Conservation (phyloP, 2,888 invertebrate genomes). For the Acleris emargana region DNA sequence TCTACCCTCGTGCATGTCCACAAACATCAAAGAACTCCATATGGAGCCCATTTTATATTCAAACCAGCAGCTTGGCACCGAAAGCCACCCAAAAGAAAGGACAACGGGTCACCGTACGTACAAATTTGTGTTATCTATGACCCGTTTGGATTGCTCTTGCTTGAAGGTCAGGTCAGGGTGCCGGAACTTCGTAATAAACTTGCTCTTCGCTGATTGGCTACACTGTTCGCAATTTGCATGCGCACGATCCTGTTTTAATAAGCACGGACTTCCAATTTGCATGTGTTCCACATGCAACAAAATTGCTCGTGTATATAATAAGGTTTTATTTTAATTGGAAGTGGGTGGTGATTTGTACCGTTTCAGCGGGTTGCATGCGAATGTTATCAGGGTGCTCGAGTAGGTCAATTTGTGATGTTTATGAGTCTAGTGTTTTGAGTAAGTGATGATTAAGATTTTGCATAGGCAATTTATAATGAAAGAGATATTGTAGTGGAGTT, state of each 20-base stretch:
- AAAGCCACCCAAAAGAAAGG: too few relatives aligned
- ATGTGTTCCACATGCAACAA: neutral
- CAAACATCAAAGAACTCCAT: too few relatives aligned
- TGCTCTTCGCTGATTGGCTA: slow-evolving; percentile 8
- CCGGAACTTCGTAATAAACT: slow-evolving; percentile 9
- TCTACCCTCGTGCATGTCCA: too few relatives aligned
- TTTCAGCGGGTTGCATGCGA: neutral
- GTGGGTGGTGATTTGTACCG: neutral
- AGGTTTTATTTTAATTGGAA: slow-evolving; percentile 9
- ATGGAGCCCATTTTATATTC: too few relatives aligned
- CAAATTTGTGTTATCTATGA: neutral
- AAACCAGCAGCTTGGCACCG: too few relatives aligned
- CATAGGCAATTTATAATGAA: too few relatives aligned
- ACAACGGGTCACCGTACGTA: too few relatives aligned
- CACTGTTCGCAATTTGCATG: slow-evolving; percentile 16
- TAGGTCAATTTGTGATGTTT: neutral
- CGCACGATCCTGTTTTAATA: neutral
- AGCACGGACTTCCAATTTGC: neutral
- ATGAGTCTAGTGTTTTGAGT: too few relatives aligned
- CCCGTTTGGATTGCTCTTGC: slow-evolving; percentile 2
- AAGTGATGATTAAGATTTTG: too few relatives aligned
- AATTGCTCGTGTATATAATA: neutral
- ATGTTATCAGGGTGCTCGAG: neutral
- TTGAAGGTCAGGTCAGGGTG: slow-evolving; percentile 8
- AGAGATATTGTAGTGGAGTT: too few relatives aligned